phyloP scores from a whole-genome alignment of 1,140 invertebrate genomes.

The Drosophila malerkotliana region DNA sequence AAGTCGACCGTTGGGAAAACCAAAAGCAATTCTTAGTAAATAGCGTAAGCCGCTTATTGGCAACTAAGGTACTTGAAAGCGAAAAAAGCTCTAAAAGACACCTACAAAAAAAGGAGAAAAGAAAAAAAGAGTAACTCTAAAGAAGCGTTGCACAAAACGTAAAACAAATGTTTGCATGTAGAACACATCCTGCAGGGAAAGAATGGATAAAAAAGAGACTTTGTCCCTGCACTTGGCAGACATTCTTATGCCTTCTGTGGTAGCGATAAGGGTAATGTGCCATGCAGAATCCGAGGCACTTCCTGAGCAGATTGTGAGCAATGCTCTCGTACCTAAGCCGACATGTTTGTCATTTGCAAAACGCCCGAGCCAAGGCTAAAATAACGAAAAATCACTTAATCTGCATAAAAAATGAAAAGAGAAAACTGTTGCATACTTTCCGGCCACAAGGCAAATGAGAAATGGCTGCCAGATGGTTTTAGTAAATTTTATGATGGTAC shows the following conservation, averaged over 20 bases:
- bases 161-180: conserved; percentile 48
- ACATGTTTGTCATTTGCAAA: conserved; percentile 25
- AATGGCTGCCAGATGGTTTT: neutral
- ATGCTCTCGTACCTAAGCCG: conserved; percentile 10
- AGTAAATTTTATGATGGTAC: neutral
- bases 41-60: conserved; percentile 21
- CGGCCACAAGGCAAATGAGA: neutral
- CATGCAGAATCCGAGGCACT: conserved; percentile 25
- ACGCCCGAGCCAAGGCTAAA: conserved; percentile 3
- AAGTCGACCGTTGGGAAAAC: neutral
- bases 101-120: conserved; percentile 1
- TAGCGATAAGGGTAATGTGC: conserved; percentile 28
- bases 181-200: neutral
- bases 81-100: conserved; percentile 3
- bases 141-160: conserved; percentile 25
- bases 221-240: conserved; percentile 21
- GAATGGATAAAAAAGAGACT: conserved; percentile 1
- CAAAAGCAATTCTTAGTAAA: conserved; percentile 6
- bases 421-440: conserved; percentile 7
- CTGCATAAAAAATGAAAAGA: neutral
- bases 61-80: conserved; percentile 11
- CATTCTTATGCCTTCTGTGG: conserved; percentile 12
- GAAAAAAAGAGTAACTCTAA: conserved; percentile 8
- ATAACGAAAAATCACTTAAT: neutral
- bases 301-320: conserved; percentile 19